Base-by-base conservation (phyloP, 37 sponge, comb jelly and placozoan species). In the Hormiphora californensis region DNA sequence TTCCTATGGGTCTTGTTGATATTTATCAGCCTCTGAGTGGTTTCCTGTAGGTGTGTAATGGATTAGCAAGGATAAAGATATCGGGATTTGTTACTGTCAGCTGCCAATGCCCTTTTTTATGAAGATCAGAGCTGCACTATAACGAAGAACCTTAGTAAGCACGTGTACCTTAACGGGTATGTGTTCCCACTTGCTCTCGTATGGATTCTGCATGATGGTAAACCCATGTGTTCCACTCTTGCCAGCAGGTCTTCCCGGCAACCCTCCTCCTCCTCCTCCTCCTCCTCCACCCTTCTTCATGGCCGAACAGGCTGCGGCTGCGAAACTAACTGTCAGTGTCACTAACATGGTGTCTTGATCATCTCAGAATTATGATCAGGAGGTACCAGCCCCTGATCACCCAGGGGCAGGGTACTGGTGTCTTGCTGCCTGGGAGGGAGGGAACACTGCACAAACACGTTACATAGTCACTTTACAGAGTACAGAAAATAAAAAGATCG, bases 181-280 rank as follows among this genome's bases (percentile, higher is more conserved):
- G 37, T 65, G 67, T 35, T 65, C 67, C 67, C 67, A 65, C 28
- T 65, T 65, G 67, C 35, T 65, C 67, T 65, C 67, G 37, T 65
- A 65, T 15, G 67, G 36, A 17, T 65, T 31, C 15, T 35, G 67
- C 17, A 65, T 28, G 7, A 65, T 38, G 1, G 67, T 65, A 32
- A 65, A 65, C 37, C 67, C 67, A 65, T 65, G 67, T 8, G 67
- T 65, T 17, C 28, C 35, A 17, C 67, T 65, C 17, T 65, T 65
- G 8, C 11, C 11, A 12, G 67, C 9, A 32, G 32, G 67, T 9
- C 35, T 15, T 17, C 67, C 35, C 8, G 67, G 67, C n/a, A n/a
- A n/a, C n/a, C n/a, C n/a, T n/a, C n/a, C n/a, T n/a, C n/a, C n/a
- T n/a, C n/a, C n/a, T n/a, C n/a, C n/a, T n/a, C n/a, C n/a, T n/a